Evolutionary conservation across 1,140 invertebrate species (phyloP).

Genomic region (Lucilia sericata): DNA sequence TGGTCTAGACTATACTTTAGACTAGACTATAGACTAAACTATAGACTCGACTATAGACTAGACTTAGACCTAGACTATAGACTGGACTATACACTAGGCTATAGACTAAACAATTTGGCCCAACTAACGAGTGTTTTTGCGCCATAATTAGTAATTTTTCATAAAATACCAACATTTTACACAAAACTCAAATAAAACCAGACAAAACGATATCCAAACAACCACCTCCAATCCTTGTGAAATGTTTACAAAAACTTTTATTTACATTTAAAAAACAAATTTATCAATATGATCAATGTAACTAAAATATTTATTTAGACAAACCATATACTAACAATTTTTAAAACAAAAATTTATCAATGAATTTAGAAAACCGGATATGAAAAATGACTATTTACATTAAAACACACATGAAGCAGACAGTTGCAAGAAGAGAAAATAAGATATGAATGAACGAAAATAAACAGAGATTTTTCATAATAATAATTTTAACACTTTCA

Average conservation of each 20-base stretch:
- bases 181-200: too few relatives aligned
- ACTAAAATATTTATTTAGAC: not conserved
- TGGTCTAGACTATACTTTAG: too few relatives aligned
- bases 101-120: too few relatives aligned
- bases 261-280: not conserved
- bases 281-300: not conserved
- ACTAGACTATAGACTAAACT: too few relatives aligned
- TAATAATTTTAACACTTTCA: constrained; percentile 1
- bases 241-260: too few relatives aligned
- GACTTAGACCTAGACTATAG: too few relatives aligned
- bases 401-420: not conserved
- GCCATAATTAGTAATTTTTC: too few relatives aligned
- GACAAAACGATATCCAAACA: not conserved
- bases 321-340: not conserved
- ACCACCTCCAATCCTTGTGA: not conserved
- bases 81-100: too few relatives aligned
- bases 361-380: not conserved
- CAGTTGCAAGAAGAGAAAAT: not conserved
- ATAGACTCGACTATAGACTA: too few relatives aligned
- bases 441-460: not conserved
- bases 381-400: not conserved
- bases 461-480: not conserved
- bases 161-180: too few relatives aligned
- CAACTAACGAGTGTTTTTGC: too few relatives aligned
- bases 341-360: too few relatives aligned